These are phyloP conservation scores for Andrena haemorrhoa DNA, from an alignment of 2,888 invertebrate genomes.

Conservation along the genomic window DNA sequence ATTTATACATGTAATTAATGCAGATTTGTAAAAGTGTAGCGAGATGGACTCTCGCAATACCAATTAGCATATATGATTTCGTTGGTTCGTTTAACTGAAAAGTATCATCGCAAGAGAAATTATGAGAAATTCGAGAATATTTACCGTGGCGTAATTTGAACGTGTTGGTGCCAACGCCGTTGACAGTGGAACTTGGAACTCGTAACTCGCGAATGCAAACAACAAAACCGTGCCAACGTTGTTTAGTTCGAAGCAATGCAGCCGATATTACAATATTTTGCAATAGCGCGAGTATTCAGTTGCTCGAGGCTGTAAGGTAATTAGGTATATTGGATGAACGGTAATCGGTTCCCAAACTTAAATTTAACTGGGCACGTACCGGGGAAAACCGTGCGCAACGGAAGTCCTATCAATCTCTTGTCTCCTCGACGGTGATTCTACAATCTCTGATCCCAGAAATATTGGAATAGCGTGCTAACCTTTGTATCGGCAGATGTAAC, in stretches of 20 bases:
- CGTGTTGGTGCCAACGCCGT: not conserved
- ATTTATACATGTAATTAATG: conserved; percentile 42
- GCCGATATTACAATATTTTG: not conserved
- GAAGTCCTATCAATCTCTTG: not conserved
- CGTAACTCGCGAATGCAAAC: not conserved
- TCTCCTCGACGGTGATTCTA: conserved; percentile 55
- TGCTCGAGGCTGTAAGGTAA: not conserved
- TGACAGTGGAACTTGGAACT: not conserved
- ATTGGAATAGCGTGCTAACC: conserved; percentile 26
- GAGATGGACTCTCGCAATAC: not conserved
- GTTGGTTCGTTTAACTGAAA: not conserved
- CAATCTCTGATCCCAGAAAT: conserved; percentile 60
- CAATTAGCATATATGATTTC: not conserved
- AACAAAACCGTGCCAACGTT: not conserved
- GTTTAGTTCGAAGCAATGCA: not conserved
- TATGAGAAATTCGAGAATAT: not conserved
- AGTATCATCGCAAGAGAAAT: no score
- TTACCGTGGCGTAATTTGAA: not conserved
- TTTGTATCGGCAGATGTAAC: conserved; percentile 53
- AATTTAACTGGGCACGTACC: not conserved
- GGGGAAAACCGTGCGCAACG: not conserved
- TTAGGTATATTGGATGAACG: not conserved
- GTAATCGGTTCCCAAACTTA: not conserved
- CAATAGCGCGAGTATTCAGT: not conserved
- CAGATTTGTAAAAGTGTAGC: conserved; percentile 13